Evolutionary conservation across 2,797 vertebrate genomes (phyloP), one percentile per base, ranked within the genome.

Genomic region (Aeoliscus strigatus): DNA sequence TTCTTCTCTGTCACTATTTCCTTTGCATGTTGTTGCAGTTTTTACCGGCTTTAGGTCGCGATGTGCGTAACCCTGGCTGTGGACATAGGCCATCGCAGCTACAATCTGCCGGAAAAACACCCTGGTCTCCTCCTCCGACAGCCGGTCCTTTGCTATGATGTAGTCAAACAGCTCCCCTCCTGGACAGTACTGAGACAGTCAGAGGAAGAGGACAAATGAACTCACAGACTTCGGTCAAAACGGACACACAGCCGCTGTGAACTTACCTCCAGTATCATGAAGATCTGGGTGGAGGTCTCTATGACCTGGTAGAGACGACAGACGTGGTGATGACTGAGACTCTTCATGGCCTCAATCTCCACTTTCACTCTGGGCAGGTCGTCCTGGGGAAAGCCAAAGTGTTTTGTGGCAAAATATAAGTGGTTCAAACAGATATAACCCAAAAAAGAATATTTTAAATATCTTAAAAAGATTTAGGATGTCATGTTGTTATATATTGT

Each of bases 121-220:
- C 0, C 93, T 85, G 4, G 94, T 90, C 80, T 98, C 96, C 18
- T 92, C 88, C 70, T 99, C 94, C 0, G 91, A 89, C 41, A 99
- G 83, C 15, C 90, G 92, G 60, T 94, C 92, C 60, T 94, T 96
- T 5, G 93, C 89, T 44, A 97, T 91, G 1, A 97, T 94, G 55
- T 97, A 95, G 70, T 98, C 95, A 51, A 97, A 96, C 39, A 99
- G 79, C 78, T 98, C 95, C 50, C 96, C 95, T 38, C 95, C 94
- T 3, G 92, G 90, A 61, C 95, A 99, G 60, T 98, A 94, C 95
- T 98, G 66, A 71, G 12, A 36, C 10, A 3, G 8, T 37, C 14
- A 21, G 4, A 27, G 17, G 3, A 7, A 13, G 4, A 32, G 13
- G 10, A 17, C 2, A 5, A 2, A 40, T 6, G n/a, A 4, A 26